Base-by-base conservation (phyloP, 2,888 invertebrate genomes). In the Nyleta sp. region DNA sequence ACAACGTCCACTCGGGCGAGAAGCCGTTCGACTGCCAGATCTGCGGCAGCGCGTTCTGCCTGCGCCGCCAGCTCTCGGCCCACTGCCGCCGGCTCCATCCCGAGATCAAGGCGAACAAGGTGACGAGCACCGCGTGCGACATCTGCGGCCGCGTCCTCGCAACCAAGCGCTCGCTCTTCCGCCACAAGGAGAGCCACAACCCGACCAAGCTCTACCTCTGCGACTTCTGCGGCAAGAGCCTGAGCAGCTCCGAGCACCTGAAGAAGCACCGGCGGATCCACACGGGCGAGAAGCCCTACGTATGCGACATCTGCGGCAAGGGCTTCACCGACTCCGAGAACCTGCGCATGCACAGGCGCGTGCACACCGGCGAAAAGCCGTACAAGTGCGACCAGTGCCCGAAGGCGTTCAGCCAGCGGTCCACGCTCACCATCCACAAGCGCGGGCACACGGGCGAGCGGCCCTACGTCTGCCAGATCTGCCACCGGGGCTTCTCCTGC, bases 261-360 rank as follows among this genome's bases (percentile, higher is more conserved):
- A 91, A 91, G 78, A 91, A 91, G 52, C 92, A 92, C 76, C 81
- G 91, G 31, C 87, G 91, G 15, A 91, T 92, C 18, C 93, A 93
- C 78, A 92, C 92, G 0, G 93, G 93, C 0, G 93, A 93, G 73
- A 93, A 92, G 77, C 91, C 91, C 0, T 91, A 91, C 73, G 91
- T 91, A 0, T 92, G 92, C 78, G 90, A 91, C 68, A 88, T 90
- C 4, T 92, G 92, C 80, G 91, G 91, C 33, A 92, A 92, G 80
- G 91, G 89, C 11, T 92, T 92, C 82, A 91, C 91, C 15, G 91
- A 91, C 42, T 90, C 91, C 1, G 91, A 91, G 65, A 91, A 91
- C 75, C 84, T 92, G 11, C 84, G 90, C 7, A 89, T 91, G 84
- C 92, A 92, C 80, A 84, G 91, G 59, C 84, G 92, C 8, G 90